Evolutionary conservation across 2,113 vertebrate species (phyloP).

Genomic region (Peucedramus taeniatus): DNA sequence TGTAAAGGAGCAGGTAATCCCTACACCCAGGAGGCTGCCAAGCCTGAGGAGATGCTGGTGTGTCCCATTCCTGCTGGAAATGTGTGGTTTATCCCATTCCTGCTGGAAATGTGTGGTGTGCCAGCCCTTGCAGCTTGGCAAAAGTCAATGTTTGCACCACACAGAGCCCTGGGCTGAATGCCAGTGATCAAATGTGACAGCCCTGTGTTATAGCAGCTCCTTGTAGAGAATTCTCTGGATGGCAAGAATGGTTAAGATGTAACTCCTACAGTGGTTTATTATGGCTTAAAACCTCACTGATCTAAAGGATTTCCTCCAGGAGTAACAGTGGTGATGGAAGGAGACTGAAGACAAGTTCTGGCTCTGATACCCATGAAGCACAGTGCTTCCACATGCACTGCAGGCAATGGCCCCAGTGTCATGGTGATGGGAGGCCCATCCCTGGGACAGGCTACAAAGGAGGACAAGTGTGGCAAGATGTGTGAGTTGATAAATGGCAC

Average conservation of each 20-base stretch:
- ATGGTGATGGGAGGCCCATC: background rate
- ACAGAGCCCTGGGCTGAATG: background rate
- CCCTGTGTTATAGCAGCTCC: background rate
- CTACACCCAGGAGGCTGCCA: background rate
- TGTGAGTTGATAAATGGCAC: background rate
- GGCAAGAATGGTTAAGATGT: background rate
- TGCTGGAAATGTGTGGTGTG: background rate
- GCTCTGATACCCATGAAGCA: background rate
- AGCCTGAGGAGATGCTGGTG: background rate
- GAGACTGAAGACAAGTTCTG: background rate
- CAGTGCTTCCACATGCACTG: rapidly evolving
- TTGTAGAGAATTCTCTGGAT: background rate
- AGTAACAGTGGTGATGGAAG: background rate
- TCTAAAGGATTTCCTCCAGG: background rate
- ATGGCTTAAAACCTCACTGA: background rate
- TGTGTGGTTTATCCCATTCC: rapidly evolving
- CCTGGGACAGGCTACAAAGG: background rate
- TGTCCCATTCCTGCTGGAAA: background rate
- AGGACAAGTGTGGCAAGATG: background rate
- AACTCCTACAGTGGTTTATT: background rate
- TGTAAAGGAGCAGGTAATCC: rapidly evolving
- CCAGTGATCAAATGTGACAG: background rate
- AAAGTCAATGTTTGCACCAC: background rate
- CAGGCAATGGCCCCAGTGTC: background rate
- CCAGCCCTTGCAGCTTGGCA: background rate